A percentile compares a stretch with the other conserved stretches of the same genome.
Conservation (phyloP, 1,140 invertebrate genomes). For the Leptestheria dahalacensis region DNA sequence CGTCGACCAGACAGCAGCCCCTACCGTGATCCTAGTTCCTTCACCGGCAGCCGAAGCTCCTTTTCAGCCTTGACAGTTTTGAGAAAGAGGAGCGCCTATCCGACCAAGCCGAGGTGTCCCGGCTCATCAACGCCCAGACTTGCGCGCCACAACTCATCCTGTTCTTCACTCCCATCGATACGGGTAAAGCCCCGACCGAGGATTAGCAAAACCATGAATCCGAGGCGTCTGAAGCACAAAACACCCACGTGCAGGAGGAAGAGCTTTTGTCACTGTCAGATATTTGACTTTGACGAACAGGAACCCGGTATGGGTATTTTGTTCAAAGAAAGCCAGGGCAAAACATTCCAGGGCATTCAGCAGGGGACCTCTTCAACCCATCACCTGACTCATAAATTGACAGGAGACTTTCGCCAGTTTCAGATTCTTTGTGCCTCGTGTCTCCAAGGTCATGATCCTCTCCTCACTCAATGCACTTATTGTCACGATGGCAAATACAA, state of each 20-base stretch:
- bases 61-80: slow-evolving; percentile 4
- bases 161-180: slow-evolving; percentile 6
- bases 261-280: slow-evolving; percentile 14
- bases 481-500: not conserved
- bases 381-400: slow-evolving; percentile 1
- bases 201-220: not conserved
- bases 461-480: slow-evolving; percentile 11
- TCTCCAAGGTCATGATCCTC: slow-evolving; percentile 13
- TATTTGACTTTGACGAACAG: slow-evolving; percentile 15
- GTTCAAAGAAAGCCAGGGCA: slow-evolving; percentile 1
- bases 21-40: slow-evolving; percentile 12
- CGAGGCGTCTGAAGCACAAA: not conserved
- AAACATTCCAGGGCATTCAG: not conserved
- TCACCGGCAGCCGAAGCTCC: slow-evolving; percentile 16
- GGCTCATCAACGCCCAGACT: slow-evolving; percentile 2
- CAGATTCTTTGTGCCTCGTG: slow-evolving; percentile 11
- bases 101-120: not conserved
- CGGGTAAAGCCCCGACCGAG: not conserved
- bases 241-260: not conserved
- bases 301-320: slow-evolving; percentile 10
- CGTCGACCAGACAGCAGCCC: not conserved
- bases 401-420: not conserved
- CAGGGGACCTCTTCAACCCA: not conserved
- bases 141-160: slow-evolving; percentile 6
- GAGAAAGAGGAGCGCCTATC: not conserved